Evolutionary conservation across 2,888 invertebrate species (phyloP).

Genomic region (Doris montereyensis): DNA sequence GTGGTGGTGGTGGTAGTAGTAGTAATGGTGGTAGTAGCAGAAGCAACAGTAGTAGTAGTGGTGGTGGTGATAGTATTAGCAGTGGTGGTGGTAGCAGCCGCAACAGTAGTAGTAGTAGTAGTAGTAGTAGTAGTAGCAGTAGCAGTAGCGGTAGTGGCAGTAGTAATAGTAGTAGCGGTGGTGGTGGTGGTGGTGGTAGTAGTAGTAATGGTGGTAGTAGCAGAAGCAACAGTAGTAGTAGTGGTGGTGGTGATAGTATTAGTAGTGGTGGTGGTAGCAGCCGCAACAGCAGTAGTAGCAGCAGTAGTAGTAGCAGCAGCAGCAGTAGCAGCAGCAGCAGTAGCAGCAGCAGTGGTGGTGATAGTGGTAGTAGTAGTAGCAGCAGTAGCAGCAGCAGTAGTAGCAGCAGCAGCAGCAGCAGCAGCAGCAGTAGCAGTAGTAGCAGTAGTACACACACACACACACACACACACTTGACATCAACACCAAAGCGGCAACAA

Average conservation of each 20-base stretch:
- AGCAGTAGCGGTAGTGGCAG: not conserved
- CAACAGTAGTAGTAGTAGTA: too few species aligned
- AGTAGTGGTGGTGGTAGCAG: too few species aligned
- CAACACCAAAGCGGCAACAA: too few species aligned
- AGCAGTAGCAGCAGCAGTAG: not conserved
- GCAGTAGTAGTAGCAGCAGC: not conserved
- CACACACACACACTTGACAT: not conserved
- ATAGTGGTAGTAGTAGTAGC: not conserved
- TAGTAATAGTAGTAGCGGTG: slow-evolving; percentile 66
- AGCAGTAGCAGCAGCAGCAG: not conserved
- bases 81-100: too few species aligned
- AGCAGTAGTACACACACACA: too few species aligned
- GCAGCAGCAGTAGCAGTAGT: not conserved
- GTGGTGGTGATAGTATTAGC: too few species aligned
- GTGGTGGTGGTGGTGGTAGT: slow-evolving; percentile 23
- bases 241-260: not conserved
- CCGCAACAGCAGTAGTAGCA: too few species aligned
- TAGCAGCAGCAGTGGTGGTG: not conserved
- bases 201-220: too few species aligned
- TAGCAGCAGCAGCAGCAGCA: not conserved
- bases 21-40: too few species aligned
- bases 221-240: too few species aligned
- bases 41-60: too few species aligned
- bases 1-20: slow-evolving; percentile 35
- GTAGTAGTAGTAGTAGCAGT: not conserved